Conservation (phyloP, 2,888 invertebrate genomes). For the Spisula solida region DNA sequence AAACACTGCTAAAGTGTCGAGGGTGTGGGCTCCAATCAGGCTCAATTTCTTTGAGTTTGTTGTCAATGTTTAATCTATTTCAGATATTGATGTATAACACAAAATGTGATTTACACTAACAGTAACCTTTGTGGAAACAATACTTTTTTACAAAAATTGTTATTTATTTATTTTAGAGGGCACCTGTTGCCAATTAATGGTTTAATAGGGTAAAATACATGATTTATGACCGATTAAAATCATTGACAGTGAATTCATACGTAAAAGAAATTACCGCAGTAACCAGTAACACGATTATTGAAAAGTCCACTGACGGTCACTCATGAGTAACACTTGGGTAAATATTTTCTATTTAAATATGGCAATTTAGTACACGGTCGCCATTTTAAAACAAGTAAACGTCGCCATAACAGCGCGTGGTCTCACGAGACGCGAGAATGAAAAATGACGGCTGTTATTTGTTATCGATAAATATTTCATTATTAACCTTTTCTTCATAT, state of each 20-base stretch:
- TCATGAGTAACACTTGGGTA: not conserved
- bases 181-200: conserved; percentile 10
- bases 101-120: too few relatives aligned
- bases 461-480: not conserved
- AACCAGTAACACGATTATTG: not conserved
- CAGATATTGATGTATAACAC: too few relatives aligned
- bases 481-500: not conserved
- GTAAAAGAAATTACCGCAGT: not conserved
- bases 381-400: conserved; percentile 75
- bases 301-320: not conserved
- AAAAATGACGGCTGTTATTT: conserved; percentile 42
- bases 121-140: too few relatives aligned
- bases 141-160: not conserved
- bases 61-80: too few relatives aligned
- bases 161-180: not conserved
- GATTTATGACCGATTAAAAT: not conserved
- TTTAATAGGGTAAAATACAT: not conserved
- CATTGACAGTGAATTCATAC: not conserved
- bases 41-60: too few relatives aligned
- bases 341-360: conserved; percentile 21
- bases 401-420: conserved; percentile 72
- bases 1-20: too few relatives aligned
- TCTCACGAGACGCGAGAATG: conserved; percentile 59
- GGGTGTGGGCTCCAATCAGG: too few relatives aligned
- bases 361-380: conserved; percentile 37